Conservation (phyloP, 1,140 invertebrate genomes). For the Zaprionus kolodkinae region DNA sequence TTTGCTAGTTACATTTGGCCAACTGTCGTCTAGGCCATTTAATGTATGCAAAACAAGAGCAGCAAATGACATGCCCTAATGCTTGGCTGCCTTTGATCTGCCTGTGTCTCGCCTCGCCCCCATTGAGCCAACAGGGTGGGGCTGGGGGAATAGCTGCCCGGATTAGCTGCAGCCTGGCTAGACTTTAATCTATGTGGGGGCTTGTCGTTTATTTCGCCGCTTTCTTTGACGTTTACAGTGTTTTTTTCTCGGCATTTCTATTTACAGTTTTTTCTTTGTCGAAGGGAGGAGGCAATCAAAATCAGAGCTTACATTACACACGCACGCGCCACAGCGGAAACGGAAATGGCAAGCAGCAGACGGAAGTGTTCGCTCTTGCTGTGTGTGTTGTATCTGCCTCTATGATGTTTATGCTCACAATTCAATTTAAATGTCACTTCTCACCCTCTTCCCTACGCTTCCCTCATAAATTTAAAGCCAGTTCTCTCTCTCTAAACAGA, state of each 20-base stretch:
- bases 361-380: constrained; percentile 46
- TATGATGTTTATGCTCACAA: constrained; percentile 34
- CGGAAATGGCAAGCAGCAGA: constrained; percentile 60
- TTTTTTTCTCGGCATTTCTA: constrained; percentile 11
- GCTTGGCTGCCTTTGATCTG: constrained; percentile 59
- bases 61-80: constrained; percentile 51
- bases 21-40: constrained; percentile 30
- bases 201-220: constrained; percentile 25
- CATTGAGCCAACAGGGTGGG: background rate
- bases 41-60: constrained; percentile 51
- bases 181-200: constrained; percentile 1
- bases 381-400: constrained; percentile 14
- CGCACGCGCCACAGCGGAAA: constrained; percentile 52
- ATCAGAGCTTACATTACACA: constrained; percentile 44
- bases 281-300: constrained; percentile 34
- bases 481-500: constrained; percentile 35
- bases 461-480: constrained; percentile 35
- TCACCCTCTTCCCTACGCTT: background rate
- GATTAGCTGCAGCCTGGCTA: constrained; percentile 27
- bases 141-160: background rate
- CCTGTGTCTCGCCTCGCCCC: too few species aligned
- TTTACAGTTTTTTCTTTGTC: constrained; percentile 27
- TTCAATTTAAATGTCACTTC: constrained; percentile 48
- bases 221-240: constrained; percentile 27
- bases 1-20: constrained; percentile 27